Conservation (phyloP, 2,113 vertebrate species). For the Nothocercus nigrocapillus region DNA sequence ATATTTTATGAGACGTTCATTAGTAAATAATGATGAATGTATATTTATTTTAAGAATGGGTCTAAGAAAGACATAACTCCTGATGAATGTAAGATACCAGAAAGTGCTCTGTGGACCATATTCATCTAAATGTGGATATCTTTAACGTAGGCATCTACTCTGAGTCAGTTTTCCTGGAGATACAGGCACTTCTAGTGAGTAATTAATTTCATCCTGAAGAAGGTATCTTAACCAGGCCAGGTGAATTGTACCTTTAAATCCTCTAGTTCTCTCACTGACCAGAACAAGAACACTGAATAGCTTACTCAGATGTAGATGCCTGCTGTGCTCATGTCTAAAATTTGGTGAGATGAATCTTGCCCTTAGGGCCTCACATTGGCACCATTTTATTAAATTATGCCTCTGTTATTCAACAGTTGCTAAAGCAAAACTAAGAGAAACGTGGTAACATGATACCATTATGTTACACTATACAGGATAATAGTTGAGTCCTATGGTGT, state of each 20-base stretch:
- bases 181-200: not conserved
- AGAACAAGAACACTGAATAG: accelerated
- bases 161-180: not conserved
- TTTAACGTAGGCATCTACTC: constrained; percentile 14
- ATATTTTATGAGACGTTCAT: not conserved
- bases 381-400: not conserved
- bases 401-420: not conserved
- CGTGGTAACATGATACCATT: not conserved
- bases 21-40: not conserved
- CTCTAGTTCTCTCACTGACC: constrained; percentile 33
- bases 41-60: not conserved
- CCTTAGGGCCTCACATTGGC: not conserved
- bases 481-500: not conserved
- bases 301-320: not conserved
- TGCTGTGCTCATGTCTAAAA: constrained; percentile 1
- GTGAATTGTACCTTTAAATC: not conserved
- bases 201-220: not conserved
- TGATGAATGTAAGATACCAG: not conserved
- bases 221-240: not conserved
- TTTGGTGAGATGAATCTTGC: constrained; percentile 1
- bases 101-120: constrained; percentile 14
- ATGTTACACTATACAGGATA: not conserved
- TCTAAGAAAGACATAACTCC: not conserved
- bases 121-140: not conserved
- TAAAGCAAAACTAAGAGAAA: not conserved